Evolutionary conservation across 2,888 invertebrate genomes (phyloP).

Genomic region (Xanthia togata): DNA sequence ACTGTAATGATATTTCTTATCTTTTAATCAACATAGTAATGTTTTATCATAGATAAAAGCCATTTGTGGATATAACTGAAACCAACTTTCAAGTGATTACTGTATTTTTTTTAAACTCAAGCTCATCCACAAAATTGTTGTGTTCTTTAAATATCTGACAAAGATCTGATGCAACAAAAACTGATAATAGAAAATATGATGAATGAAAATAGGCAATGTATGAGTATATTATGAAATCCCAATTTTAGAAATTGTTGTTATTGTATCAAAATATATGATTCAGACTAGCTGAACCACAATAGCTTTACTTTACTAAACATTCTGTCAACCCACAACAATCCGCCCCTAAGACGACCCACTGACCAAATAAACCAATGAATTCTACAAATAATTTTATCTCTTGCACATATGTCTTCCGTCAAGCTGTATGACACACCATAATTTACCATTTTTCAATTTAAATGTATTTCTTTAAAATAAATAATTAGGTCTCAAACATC

Average conservation of each 20-base stretch:
- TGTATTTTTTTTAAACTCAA: background rate
- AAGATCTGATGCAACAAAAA: conserved; percentile 26
- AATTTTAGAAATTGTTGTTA: background rate
- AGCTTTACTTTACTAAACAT: background rate
- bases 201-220: background rate
- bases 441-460: too few relatives aligned
- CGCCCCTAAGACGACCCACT: too few relatives aligned
- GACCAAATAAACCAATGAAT: background rate
- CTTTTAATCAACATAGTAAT: conserved; percentile 7
- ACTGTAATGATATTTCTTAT: conserved; percentile 18
- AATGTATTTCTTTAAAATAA: too few relatives aligned
- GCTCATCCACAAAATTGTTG: background rate
- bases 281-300: background rate
- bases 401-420: too few relatives aligned
- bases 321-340: background rate
- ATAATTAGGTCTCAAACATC: too few relatives aligned
- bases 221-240: background rate
- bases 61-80: background rate
- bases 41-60: conserved; percentile 2
- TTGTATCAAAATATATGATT: background rate
- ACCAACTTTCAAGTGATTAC: background rate
- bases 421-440: too few relatives aligned
- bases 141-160: background rate
- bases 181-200: conserved; percentile 5
- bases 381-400: background rate